Percentiles rank a stretch among this genome's conserved stretches.
Evolutionary conservation across 2,888 invertebrate genomes (phyloP).

Genomic region (Chydorus sphaericus): DNA sequence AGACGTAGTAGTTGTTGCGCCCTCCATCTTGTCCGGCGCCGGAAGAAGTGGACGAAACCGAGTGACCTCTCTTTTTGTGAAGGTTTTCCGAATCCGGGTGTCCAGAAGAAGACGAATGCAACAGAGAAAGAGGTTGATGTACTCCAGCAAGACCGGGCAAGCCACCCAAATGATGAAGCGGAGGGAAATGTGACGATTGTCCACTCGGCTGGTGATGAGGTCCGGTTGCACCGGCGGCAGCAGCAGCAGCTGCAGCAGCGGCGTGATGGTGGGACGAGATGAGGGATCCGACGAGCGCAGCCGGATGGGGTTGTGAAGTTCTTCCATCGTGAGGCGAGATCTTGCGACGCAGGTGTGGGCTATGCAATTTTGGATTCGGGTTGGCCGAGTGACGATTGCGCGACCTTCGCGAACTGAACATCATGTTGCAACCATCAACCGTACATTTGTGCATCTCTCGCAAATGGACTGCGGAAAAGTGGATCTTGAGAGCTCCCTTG

Average conservation of each 20-base stretch:
- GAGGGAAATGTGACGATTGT: conserved; percentile 51
- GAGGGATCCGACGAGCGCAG: conserved; percentile 35
- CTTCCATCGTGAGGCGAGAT: conserved; percentile 88
- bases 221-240: conserved; percentile 18
- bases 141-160: conserved; percentile 38
- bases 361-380: conserved; percentile 94
- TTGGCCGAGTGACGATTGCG: conserved; percentile 94
- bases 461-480: conserved; percentile 95
- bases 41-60: conserved; percentile 6
- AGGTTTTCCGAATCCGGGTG: background rate
- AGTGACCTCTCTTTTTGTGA: background rate
- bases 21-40: conserved; percentile 18
- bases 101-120: conserved; percentile 1
- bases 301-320: conserved; percentile 65
- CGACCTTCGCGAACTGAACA: conserved; percentile 92
- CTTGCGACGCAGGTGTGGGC: conserved; percentile 81
- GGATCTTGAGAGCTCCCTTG: conserved; percentile 97
- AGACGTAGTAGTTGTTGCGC: conserved; percentile 14
- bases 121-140: too few species aligned
- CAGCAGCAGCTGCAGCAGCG: background rate
- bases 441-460: conserved; percentile 99
- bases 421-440: conserved; percentile 96
- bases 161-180: conserved; percentile 47
- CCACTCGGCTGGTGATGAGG: conserved; percentile 19
- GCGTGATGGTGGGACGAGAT: background rate